Base-by-base conservation (phyloP, 2,113 vertebrate species). In the Siphamia tubifer region DNA sequence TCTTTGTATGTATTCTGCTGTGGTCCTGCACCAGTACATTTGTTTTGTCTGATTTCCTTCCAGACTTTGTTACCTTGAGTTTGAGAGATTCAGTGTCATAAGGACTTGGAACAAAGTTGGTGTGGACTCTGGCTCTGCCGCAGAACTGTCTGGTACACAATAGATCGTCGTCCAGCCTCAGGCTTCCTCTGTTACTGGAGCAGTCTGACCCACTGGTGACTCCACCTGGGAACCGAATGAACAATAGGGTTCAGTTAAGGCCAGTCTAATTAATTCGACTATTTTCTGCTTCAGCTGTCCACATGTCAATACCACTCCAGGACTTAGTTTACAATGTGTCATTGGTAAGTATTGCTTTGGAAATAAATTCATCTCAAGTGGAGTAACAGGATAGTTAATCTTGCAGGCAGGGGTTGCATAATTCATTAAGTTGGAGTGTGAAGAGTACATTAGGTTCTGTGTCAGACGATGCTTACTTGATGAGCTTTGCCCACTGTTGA, bases 21-120 rank as follows among this genome's bases (percentile, higher is more conserved):
- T 21, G 9, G 24, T 24, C 8, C 23, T 6, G 3, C 2, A 24
- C 8, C 15, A 24, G 2, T 32, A 20, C 13, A 39, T 9, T 12
- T 10, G 2, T 13, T 25, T 68, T 21, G 19, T 9, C 13, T 16
- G 0, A 2, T 34, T 38, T 34, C 3, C 23, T 24, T 51, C 2
- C 11, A 1, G 16, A 48, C 24, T 2, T n/a, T 36, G 20, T 69
- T 76, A 97, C 97, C 95, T 96, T 94, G 66, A 99, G 97, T 88
- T 93, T 96, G 54, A 99, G 94, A 6, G 96, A 98, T 36, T 98
- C 96, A 0, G 91, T 95, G 76, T 99, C 97, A 0, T 99, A 99
- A 0, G 96, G 96, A 51, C 96, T 98, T 0, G 97, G 97, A 0
- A 93, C 93, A 68, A 95, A 96, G 68, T 96, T 94, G 0, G 96